Percentiles rank a stretch among this genome's conserved stretches.
Evolutionary conservation across 1,140 invertebrate genomes (phyloP).

Genomic region (Pantala flavescens): DNA sequence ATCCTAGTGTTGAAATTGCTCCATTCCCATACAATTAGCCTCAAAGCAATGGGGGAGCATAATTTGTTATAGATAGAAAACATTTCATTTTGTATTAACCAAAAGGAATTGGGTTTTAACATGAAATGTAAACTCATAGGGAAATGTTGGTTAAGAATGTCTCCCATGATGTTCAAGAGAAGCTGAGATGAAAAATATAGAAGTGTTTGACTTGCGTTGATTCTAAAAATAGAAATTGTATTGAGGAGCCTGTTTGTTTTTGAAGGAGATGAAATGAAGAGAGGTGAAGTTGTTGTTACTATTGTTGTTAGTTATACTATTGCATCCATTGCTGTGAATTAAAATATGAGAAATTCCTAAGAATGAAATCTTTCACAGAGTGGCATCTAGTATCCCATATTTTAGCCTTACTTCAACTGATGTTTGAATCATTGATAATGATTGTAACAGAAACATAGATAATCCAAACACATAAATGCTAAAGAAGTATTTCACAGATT

Average conservation of each 20-base stretch:
- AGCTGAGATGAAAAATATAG: background rate
- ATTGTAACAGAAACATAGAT: too few relatives aligned
- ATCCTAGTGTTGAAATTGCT: background rate
- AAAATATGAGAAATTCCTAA: background rate
- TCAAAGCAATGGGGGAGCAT: background rate
- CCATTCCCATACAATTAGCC: background rate
- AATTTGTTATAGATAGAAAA: background rate
- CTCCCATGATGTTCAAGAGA: background rate
- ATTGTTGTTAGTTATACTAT: constrained; percentile 4
- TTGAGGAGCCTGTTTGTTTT: constrained; percentile 9
- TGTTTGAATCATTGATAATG: background rate
- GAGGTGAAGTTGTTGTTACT: constrained; percentile 5
- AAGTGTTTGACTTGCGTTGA: constrained; percentile 6
- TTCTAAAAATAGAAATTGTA: constrained; percentile 2
- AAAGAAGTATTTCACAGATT: too few relatives aligned
- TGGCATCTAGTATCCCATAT: background rate
- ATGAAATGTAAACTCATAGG: background rate
- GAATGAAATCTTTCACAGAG: background rate
- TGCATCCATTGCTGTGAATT: constrained; percentile 1
- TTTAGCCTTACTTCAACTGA: background rate
- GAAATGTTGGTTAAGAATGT: background rate
- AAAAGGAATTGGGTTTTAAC: background rate
- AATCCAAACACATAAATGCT: too few relatives aligned
- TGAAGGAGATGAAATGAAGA: constrained; percentile 3
- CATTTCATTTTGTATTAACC: background rate